phyloP scores from a whole-genome alignment of 2,888 invertebrate species.

The Drosophila subsilvestris region DNA sequence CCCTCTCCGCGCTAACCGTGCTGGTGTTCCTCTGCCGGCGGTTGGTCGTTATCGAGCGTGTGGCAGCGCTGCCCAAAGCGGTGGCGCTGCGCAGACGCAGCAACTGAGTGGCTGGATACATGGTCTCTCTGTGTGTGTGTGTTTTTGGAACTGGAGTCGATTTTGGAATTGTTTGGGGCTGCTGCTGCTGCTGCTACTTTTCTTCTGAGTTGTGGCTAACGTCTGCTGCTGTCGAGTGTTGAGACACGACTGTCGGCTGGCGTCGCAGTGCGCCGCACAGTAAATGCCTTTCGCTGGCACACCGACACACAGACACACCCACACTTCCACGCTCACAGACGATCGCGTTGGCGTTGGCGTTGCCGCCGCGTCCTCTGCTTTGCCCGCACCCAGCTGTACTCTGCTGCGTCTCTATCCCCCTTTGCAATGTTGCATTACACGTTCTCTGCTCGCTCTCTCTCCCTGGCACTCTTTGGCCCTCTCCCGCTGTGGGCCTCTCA shows the following conservation, averaged over 20 bases:
- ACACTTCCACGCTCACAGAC: background rate
- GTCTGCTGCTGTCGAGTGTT: conserved; percentile 65
- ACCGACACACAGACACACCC: conserved; percentile 17
- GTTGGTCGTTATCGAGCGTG: conserved; percentile 62
- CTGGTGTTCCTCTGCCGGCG: conserved; percentile 64
- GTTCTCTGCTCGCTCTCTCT: background rate
- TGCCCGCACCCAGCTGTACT: background rate
- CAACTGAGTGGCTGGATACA: conserved; percentile 66
- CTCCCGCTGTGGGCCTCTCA: background rate
- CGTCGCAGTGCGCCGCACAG: conserved; percentile 47
- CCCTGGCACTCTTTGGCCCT: background rate
- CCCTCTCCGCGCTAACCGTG: conserved; percentile 66
- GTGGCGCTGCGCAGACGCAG: conserved; percentile 63
- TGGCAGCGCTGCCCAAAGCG: conserved; percentile 28
- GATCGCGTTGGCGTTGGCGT: conserved; percentile 7
- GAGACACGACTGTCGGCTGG: conserved; percentile 70
- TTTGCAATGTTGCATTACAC: background rate
- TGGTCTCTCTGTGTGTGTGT: conserved; percentile 15
- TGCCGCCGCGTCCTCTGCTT: background rate
- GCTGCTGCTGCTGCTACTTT: conserved; percentile 23
- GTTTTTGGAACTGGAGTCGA: conserved; percentile 11
- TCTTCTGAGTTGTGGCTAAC: conserved; percentile 4
- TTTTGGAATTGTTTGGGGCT: conserved; percentile 2
- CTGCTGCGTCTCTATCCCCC: background rate
- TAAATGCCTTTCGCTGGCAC: conserved; percentile 27